Evolutionary conservation across 1,140 invertebrate genomes (phyloP), one percentile per base, ranked within the genome.

Genomic region (Procambarus clarkii): DNA sequence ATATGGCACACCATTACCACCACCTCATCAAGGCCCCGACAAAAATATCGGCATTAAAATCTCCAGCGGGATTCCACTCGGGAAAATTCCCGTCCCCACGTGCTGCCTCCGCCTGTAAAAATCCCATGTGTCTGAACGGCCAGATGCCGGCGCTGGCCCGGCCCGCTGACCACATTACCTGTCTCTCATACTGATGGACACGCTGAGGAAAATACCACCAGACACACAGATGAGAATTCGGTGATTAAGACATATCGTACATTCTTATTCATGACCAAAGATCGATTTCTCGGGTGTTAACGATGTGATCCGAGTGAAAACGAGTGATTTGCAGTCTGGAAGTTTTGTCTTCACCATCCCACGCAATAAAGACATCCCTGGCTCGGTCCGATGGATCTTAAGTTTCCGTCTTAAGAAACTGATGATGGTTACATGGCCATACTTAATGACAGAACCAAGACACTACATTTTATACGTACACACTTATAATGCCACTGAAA

Each of bases 21-120:
- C 58, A 83, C 76, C 82, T 84, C 82, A 91, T 91, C 82, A 83
- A 50, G 54, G 21, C 54, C 50, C 21, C 89, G 89, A 85, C 54
- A 91, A 91, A 91, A 85, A 91, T 86, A 91, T 91, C 89, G 80
- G 89, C 89, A 91, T 91, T 86, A 91, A 91, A 91, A 91, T 91
- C 89, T 91, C 89, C 89, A 34, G 44, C 82, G 80, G 80, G 88
- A 91, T 79, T 91, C 82, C 88, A 46, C 74, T 84, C 58, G 34
- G 45, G 89, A 91, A 86, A 91, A 85, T 79, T 91, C 58, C 50
- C 88, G 34, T 46, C 69, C 71, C 81, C 50, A 80, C 60, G 48
- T 69, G n/a, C 84, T 24, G 21, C 21, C 77, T 71, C 78, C 45
- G 1, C 15, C 74, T 44, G 21, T 34, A 76, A 69, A 50, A 45